phyloP scores from a whole-genome alignment of 2,888 invertebrate species.

The Leptinotarsa rubiginosa region DNA sequence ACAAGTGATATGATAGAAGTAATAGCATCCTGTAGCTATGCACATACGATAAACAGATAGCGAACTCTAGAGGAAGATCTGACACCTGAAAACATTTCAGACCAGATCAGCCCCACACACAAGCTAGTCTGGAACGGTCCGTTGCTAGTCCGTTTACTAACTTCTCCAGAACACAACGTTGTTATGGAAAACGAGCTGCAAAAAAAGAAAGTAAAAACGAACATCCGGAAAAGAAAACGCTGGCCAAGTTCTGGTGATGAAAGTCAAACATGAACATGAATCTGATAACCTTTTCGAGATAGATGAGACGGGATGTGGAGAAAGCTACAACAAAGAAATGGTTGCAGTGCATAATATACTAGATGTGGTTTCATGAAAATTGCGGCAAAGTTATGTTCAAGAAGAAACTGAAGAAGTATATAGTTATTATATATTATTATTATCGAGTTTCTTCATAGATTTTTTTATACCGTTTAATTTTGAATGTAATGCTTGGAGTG shows the following conservation, averaged over 20 bases:
- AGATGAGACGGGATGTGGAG: background rate
- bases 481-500: no score
- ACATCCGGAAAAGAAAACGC: background rate
- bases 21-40: constrained; percentile 3
- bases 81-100: background rate
- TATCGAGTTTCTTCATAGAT: no score
- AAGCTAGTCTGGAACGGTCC: background rate
- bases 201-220: background rate
- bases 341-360: background rate
- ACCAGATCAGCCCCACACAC: background rate
- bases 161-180: background rate
- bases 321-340: background rate
- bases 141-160: background rate
- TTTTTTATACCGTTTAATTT: no score
- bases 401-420: background rate
- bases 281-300: background rate
- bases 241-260: background rate
- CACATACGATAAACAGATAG: background rate
- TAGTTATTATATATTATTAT: no score
- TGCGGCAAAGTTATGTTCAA: background rate
- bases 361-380: constrained; percentile 1
- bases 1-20: background rate
- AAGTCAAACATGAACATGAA: background rate
- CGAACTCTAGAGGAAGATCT: background rate
- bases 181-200: background rate